Percentiles rank a stretch among this genome's conserved stretches.
These are phyloP conservation scores for Rafetus swinhoei DNA, from an alignment of 2,113 vertebrate genomes.

Conservation along the genomic window DNA sequence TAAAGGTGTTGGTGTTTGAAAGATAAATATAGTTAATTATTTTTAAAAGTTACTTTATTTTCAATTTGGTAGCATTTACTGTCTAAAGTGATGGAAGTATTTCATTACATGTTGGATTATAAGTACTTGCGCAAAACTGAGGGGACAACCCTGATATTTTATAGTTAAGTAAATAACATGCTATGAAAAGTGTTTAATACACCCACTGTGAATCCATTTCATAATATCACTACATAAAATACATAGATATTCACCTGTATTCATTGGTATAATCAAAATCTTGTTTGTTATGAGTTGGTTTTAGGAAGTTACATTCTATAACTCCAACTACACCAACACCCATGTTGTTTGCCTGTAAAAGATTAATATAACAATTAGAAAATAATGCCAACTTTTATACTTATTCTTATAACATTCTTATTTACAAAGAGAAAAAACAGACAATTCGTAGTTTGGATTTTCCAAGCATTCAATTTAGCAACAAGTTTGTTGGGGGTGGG, in stretches of 20 bases:
- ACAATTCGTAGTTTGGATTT: not conserved
- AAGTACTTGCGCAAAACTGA: not conserved
- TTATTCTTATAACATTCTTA: not conserved
- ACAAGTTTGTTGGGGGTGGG: not conserved
- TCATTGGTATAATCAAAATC: slow-evolving; percentile 94
- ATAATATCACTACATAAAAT: not conserved
- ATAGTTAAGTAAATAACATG: accelerated
- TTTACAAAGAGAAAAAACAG: not conserved
- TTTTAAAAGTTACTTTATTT: not conserved
- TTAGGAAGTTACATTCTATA: slow-evolving; percentile 93
- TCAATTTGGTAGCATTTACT: not conserved
- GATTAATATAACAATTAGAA: slow-evolving; percentile 42
- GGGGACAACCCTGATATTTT: not conserved
- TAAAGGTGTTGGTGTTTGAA: not conserved
- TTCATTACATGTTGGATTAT: not conserved
- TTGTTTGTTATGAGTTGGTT: slow-evolving; percentile 98
- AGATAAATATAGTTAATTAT: not conserved
- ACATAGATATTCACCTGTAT: slow-evolving; percentile 85
- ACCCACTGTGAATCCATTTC: not conserved
- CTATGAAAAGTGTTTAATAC: not conserved
- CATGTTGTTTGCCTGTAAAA: slow-evolving; percentile 87
- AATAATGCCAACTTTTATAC: not conserved
- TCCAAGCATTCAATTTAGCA: not conserved
- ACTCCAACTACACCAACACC: slow-evolving; percentile 95
- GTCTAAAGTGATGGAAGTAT: not conserved